Percentiles rank a stretch among this genome's conserved stretches.
phyloP scores from a whole-genome alignment of 2,113 vertebrate genomes.

The Catharus fuscescens region DNA sequence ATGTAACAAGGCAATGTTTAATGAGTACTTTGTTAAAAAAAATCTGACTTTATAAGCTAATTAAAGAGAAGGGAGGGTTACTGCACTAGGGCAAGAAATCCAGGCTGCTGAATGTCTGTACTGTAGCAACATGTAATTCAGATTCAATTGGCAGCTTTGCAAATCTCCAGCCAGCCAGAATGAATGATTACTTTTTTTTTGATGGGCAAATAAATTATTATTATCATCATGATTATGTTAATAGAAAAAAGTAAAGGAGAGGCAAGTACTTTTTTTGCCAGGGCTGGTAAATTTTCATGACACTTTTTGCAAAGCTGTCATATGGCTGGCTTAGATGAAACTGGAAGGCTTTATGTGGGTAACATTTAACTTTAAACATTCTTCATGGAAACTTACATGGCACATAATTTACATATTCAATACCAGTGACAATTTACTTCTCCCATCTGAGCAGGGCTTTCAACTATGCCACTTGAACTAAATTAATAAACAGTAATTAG shows the following conservation, averaged over 20 bases:
- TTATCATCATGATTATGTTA: slow-evolving; percentile 28
- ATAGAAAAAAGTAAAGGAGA: slow-evolving; percentile 38
- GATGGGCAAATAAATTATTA: slow-evolving; percentile 38
- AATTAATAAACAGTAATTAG: slow-evolving; percentile 90
- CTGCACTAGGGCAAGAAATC: slow-evolving; percentile 14
- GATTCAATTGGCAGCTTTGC: slow-evolving; percentile 56
- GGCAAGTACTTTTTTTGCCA: slow-evolving; percentile 42
- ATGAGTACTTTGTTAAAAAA: slow-evolving; percentile 65
- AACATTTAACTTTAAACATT: slow-evolving; percentile 82
- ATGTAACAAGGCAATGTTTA: slow-evolving; percentile 55
- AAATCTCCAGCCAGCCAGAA: slow-evolving; percentile 31
- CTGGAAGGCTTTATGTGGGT: slow-evolving; percentile 68
- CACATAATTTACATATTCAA: slow-evolving; percentile 85
- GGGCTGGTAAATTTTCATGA: slow-evolving; percentile 44
- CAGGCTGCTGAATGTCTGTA: background rate
- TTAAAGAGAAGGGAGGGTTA: slow-evolving; percentile 58
- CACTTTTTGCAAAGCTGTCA: slow-evolving; percentile 46
- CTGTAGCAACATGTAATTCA: background rate
- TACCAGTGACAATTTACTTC: slow-evolving; percentile 87
- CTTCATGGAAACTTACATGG: slow-evolving; percentile 80
- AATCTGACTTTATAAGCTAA: slow-evolving; percentile 70
- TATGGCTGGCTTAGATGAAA: slow-evolving; percentile 66
- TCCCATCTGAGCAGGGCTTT: slow-evolving; percentile 86
- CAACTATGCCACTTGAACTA: slow-evolving; percentile 87
- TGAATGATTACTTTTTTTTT: slow-evolving; percentile 25